A percentile compares a stretch with the other conserved stretches of the same genome.
Conservation (phyloP, 1,140 invertebrate species). For the Lucilia cuprina region DNA sequence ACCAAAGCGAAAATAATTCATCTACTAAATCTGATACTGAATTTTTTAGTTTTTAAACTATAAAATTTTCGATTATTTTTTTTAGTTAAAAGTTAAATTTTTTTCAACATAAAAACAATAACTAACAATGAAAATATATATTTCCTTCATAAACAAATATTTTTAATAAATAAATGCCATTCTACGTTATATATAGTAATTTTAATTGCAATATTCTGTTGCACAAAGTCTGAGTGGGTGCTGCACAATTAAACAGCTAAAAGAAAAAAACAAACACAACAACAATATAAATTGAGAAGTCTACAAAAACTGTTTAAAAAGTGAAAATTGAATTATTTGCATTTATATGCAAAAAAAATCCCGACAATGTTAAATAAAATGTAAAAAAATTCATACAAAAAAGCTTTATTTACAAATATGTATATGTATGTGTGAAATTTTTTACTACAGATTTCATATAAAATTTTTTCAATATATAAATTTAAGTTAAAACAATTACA, state of each 20-base stretch:
- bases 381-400: neutral
- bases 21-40: neutral
- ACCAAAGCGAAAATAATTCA: too few relatives aligned
- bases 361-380: neutral
- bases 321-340: constrained; percentile 18
- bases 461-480: neutral
- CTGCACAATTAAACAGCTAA: neutral
- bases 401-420: neutral
- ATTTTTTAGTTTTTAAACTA: neutral
- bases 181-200: neutral
- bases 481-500: neutral
- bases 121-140: neutral
- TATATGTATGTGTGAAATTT: neutral
- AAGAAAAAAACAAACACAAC: neutral
- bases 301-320: neutral
- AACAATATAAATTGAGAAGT: neutral
- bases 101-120: neutral
- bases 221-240: neutral
- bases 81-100: neutral
- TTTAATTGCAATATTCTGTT: neutral
- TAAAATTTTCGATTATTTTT: neutral
- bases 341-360: neutral
- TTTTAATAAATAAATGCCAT: constrained; percentile 4
- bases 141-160: constrained; percentile 3
- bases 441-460: neutral